A percentile compares a stretch with the other conserved stretches of the same genome.
phyloP scores from a whole-genome alignment of 2,888 invertebrate species.

The Xanthorhoe designata region DNA sequence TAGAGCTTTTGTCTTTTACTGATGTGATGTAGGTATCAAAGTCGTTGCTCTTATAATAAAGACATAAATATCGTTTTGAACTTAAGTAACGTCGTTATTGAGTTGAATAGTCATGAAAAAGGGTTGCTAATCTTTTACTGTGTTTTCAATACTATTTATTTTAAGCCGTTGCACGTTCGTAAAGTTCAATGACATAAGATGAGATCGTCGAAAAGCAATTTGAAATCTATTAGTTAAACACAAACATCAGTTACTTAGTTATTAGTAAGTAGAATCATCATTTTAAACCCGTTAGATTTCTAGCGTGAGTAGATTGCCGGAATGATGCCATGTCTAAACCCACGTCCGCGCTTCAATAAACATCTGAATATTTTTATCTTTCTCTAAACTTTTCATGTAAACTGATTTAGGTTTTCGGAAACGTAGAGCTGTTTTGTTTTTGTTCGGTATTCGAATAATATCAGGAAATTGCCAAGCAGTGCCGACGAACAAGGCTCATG shows the following conservation, averaged over 20 bases:
- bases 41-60: neutral
- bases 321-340: constrained; percentile 4
- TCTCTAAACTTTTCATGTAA: neutral
- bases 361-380: constrained; percentile 1
- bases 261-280: constrained; percentile 18
- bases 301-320: constrained; percentile 2
- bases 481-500: neutral
- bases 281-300: constrained; percentile 28
- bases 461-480: neutral
- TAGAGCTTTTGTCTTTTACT: too few species aligned
- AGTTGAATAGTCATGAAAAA: neutral
- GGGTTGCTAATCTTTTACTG: neutral
- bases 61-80: neutral
- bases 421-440: neutral
- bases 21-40: too few species aligned
- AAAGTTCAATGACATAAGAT: constrained; percentile 33
- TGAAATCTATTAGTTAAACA: constrained; percentile 32
- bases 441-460: neutral
- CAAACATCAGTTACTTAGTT: constrained; percentile 22
- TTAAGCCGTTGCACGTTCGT: constrained; percentile 17
- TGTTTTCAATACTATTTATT: neutral
- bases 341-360: constrained; percentile 1
- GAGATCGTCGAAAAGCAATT: constrained; percentile 26
- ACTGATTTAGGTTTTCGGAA: neutral
- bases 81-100: neutral